Percentiles rank a stretch among this genome's conserved stretches.
Conservation (phyloP, 2,888 invertebrate species). For the Syritta pipiens region DNA sequence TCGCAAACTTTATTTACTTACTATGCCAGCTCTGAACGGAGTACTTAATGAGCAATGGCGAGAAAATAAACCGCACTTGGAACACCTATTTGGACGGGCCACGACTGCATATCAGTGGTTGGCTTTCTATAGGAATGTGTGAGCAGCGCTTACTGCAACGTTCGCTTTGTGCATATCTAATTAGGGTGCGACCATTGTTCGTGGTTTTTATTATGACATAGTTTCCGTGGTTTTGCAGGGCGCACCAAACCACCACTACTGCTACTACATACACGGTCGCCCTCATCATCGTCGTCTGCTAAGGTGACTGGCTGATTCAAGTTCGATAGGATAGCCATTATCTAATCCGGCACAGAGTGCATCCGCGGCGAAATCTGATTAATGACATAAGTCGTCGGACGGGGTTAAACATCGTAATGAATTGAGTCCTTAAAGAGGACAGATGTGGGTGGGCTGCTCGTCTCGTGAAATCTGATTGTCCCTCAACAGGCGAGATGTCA, state of each 20-base stretch:
- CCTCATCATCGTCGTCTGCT: neutral
- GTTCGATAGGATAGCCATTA: constrained; percentile 54
- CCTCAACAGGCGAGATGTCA: constrained; percentile 58
- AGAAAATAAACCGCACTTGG: constrained; percentile 70
- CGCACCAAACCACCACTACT: constrained; percentile 1
- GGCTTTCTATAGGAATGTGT: constrained; percentile 9
- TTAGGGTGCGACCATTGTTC: constrained; percentile 62
- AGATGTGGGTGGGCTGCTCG: neutral
- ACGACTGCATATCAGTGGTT: constrained; percentile 53
- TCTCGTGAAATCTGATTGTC: constrained; percentile 44
- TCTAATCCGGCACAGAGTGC: constrained; percentile 56
- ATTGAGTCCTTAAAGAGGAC: constrained; percentile 48
- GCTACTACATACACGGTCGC: neutral
- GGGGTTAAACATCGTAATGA: constrained; percentile 39
- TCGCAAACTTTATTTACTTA: constrained; percentile 63
- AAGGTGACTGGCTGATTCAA: constrained; percentile 40
- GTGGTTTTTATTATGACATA: constrained; percentile 67
- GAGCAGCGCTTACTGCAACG: constrained; percentile 18
- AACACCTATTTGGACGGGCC: constrained; percentile 68
- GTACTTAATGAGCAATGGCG: constrained; percentile 70
- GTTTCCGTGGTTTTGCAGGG: constrained; percentile 51
- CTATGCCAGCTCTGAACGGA: constrained; percentile 60
- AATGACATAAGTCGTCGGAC: constrained; percentile 51
- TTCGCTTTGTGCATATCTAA: constrained; percentile 66
- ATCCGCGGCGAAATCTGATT: constrained; percentile 62